Base-by-base conservation (phyloP, 2,113 vertebrate genomes). In the Panurus biarmicus region DNA sequence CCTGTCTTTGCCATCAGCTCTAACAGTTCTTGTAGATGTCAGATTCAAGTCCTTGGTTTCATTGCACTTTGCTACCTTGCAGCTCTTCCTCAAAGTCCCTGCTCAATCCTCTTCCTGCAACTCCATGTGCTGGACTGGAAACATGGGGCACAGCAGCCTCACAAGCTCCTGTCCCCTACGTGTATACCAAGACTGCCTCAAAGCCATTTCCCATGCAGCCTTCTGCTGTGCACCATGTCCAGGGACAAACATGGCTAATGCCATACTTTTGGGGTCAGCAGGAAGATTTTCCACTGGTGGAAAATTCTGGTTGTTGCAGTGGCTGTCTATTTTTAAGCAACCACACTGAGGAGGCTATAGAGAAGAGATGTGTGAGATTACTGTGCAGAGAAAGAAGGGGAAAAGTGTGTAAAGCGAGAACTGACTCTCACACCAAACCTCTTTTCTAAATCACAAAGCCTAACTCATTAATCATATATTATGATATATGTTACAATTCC, bases 131-230 rank as follows among this genome's bases (percentile, higher is more conserved):
- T 11, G 15, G 24, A 25, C n/a, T 81, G 50, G 50, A 82, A 75
- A 38, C 4, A 42, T 1, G 8, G 23, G 19, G 22, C 29, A 70
- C 66, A 58, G 19, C 35, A 65, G n/a, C 31, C 25, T 74, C 6
- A 4, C 18, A 57, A 64, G 14, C 19, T 69, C 50, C 23, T 38
- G 33, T 54, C 17, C 35, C 66, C 21, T 17, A 3, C 0, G 0
- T 13, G 10, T 10, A 5, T 23, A 29, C 28, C 58, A 70, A 48
- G 12, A 57, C 31, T 79, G 11, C 50, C 48, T 61, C 9, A 25
- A 61, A 89, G 11, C 33, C 15, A 9, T 50, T 83, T 79, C n/a
- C 38, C 23, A 54, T 24, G 5, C n/a, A 75, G 35, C 10, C 4
- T 48, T 64, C 15, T 45, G 45, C 29, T 65, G 19, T 24, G 35